A percentile compares a stretch with the other conserved stretches of the same genome.
Evolutionary conservation across 2,888 invertebrate genomes (phyloP).

Genomic region (Drosophila pseudotalamancana): DNA sequence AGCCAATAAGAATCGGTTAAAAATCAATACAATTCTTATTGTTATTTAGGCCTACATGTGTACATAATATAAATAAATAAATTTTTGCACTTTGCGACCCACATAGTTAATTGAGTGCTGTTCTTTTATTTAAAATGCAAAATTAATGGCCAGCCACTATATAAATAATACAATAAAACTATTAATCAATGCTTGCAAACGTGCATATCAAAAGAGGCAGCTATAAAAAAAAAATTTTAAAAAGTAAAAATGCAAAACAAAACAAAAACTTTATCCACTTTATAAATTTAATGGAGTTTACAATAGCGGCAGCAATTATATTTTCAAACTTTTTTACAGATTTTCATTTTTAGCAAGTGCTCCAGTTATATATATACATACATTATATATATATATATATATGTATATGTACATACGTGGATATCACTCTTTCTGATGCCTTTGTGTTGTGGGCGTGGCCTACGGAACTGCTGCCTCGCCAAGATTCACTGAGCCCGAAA

Average conservation of each 20-base stretch:
- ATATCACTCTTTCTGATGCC: slow-evolving; percentile 8
- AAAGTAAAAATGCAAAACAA: not conserved
- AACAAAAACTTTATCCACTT: slow-evolving; percentile 50
- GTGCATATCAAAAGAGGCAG: slow-evolving; percentile 25
- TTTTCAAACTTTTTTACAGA: slow-evolving; percentile 68
- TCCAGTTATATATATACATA: not conserved
- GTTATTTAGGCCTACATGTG: not conserved
- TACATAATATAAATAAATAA: slow-evolving; percentile 8
- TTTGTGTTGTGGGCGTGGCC: slow-evolving; percentile 32
- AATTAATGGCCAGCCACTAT: slow-evolving; percentile 58
- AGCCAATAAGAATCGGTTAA: slow-evolving; percentile 23
- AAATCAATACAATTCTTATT: slow-evolving; percentile 4
- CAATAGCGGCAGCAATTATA: slow-evolving; percentile 70
- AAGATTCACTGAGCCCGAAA: slow-evolving; percentile 69
- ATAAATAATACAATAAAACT: slow-evolving; percentile 64
- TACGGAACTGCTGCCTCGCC: slow-evolving; percentile 31
- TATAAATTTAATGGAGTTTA: slow-evolving; percentile 65
- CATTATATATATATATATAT: not conserved
- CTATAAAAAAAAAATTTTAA: not conserved
- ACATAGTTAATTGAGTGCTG: slow-evolving; percentile 64
- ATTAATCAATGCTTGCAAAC: slow-evolving; percentile 66
- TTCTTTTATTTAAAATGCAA: slow-evolving; percentile 60
- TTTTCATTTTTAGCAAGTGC: slow-evolving; percentile 27
- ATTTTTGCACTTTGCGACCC: slow-evolving; percentile 21
- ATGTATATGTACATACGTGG: not conserved